Evolutionary conservation across 2,888 invertebrate species (phyloP).

Genomic region (Sarcophaga rosellei): DNA sequence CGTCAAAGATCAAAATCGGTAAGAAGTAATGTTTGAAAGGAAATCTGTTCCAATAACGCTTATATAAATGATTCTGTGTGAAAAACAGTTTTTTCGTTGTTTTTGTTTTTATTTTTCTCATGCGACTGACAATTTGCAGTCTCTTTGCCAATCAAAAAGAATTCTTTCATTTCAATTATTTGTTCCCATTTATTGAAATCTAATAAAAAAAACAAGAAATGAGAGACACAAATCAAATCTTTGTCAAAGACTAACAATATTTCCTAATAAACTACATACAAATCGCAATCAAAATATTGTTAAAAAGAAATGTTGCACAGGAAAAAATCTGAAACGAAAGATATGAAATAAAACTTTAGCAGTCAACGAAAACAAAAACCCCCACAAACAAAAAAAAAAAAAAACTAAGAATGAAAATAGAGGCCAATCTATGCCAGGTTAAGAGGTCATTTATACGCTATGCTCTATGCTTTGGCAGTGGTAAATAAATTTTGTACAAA

Average conservation of each 20-base stretch:
- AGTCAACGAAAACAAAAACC: neutral
- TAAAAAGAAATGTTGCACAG: neutral
- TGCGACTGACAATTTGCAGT: too few relatives aligned
- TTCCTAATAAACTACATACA: constrained; percentile 56
- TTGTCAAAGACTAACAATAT: constrained; percentile 53
- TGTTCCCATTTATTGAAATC: neutral
- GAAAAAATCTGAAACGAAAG: neutral
- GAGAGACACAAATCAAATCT: constrained; percentile 24
- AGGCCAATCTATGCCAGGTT: constrained; percentile 60
- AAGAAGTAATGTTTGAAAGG: too few relatives aligned
- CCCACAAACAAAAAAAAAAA: constrained; percentile 10
- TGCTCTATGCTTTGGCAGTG: neutral
- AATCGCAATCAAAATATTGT: constrained; percentile 41
- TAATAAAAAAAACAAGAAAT: neutral
- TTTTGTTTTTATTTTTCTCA: too few relatives aligned
- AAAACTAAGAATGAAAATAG: neutral
- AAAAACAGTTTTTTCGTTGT: too few relatives aligned
- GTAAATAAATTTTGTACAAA: neutral
- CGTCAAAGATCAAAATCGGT: too few relatives aligned
- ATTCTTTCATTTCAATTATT: neutral
- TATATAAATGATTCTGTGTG: too few relatives aligned
- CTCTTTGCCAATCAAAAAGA: constrained; percentile 8
- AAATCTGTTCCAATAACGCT: too few relatives aligned
- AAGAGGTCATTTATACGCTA: constrained; percentile 60
- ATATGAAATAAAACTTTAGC: constrained; percentile 16